Base-by-base conservation (phyloP, 2,113 vertebrate genomes). In the Austrofundulus limnaeus region DNA sequence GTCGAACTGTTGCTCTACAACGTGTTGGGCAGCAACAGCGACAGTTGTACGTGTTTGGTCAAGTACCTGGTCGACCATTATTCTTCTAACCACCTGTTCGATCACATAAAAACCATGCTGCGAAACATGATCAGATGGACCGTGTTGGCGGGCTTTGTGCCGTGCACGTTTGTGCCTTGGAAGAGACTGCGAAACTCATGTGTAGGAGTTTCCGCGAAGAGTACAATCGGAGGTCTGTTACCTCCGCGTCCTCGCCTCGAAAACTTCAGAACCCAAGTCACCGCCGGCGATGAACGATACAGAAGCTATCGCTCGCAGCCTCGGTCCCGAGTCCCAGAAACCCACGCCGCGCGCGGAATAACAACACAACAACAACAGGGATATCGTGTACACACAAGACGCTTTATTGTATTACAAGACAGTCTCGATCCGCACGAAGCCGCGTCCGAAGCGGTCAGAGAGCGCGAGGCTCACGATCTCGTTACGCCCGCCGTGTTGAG, bases 61-160 rank as follows among this genome's bases (percentile, higher is more conserved):
- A 12, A 47, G 0, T 59, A 59, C 12, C 37, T 68, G 0, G 1
- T 68, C 17, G n/a, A 2, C 19, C 51, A 28, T 39, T 68, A 68
- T 19, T 13, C 55, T 0, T 2, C 54, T 2, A 17, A 59, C 13
- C 17, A 39, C 14, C n/a, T 43, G 4, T 59, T 54, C 10, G 24
- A 31, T 12, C 54, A 68, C 37, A 57, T 68, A 21, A 58, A 67
- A 17, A 58, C 31, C 21, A 41, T 37, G 0, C 4, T 67, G 9
- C 39, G 65, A 13, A 58, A 50, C 34, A 42, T 67, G 65, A 25
- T 58, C 11, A 54, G 54, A 6, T 67, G 65, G 65, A 19, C 17
- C 0, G 54, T 67, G 0, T 8, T 67, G 1, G 46, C 65, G 0
- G 65, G 66, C 9, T 68, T 68, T 4, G 66, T 59, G 1, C 66